A percentile compares a stretch with the other conserved stretches of the same genome.
Conservation (phyloP, 2,888 invertebrate species). For the Dysmachus trigonus region DNA sequence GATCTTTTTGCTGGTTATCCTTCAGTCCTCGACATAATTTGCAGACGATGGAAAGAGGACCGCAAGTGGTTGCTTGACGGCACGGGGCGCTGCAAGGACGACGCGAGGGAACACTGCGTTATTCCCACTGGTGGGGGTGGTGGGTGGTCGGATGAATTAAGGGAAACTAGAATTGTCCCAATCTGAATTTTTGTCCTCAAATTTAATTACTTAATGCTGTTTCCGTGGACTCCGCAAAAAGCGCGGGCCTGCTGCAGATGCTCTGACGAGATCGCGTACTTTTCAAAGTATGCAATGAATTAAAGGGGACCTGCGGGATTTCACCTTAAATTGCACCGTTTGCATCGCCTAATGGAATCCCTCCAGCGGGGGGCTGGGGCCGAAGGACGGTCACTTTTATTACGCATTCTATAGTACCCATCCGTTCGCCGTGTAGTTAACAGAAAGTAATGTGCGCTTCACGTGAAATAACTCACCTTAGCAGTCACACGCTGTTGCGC, state of each 20-base stretch:
- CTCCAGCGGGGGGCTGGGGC: not conserved
- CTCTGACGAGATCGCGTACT: not conserved
- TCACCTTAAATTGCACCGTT: not conserved
- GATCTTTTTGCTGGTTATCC: conserved; percentile 12
- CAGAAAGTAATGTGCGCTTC: not conserved
- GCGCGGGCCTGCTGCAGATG: not conserved
- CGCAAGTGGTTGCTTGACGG: not conserved
- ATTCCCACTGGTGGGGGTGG: not conserved
- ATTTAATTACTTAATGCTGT: conserved; percentile 42
- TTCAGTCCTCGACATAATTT: conserved; percentile 20
- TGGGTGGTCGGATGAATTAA: not conserved
- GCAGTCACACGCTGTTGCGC: conserved; percentile 24
- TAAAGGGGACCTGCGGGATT: not conserved
- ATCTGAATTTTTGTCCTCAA: conserved; percentile 20
- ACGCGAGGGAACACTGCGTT: not conserved
- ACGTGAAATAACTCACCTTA: conserved; percentile 7
- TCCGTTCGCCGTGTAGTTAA: not conserved
- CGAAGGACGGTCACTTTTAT: not conserved
- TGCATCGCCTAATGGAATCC: conserved; percentile 7
- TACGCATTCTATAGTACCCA: not conserved
- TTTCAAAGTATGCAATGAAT: not conserved
- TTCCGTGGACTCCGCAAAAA: not conserved
- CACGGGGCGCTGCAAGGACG: not conserved
- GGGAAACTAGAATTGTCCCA: not conserved
- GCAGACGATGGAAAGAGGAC: not conserved